A percentile compares a stretch with the other conserved stretches of the same genome.
Conservation (phyloP, 2,888 invertebrate species). For the Sarcophaga carnaria region DNA sequence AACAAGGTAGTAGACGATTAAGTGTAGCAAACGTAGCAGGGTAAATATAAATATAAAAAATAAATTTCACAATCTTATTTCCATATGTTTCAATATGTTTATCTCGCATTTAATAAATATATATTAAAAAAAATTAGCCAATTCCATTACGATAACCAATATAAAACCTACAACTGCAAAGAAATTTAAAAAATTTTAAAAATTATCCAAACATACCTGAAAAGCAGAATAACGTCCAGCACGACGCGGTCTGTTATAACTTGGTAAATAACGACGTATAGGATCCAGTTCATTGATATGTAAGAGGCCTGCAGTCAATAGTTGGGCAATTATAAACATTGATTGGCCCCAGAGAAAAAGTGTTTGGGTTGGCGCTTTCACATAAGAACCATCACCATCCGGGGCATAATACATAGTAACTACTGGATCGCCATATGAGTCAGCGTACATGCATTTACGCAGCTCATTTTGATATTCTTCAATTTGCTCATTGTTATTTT, state of each 20-base stretch:
- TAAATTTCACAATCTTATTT: slow-evolving; percentile 55
- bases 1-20: slow-evolving; percentile 55
- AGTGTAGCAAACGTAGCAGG: slow-evolving; percentile 37
- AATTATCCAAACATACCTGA: slow-evolving; percentile 86
- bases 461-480: slow-evolving; percentile 94
- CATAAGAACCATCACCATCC: slow-evolving; percentile 81
- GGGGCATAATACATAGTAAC: slow-evolving; percentile 93
- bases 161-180: slow-evolving; percentile 40
- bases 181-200: slow-evolving; percentile 1
- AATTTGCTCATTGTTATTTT: slow-evolving; percentile 93
- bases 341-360: slow-evolving; percentile 98
- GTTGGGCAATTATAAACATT: slow-evolving; percentile 95
- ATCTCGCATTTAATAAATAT: not conserved
- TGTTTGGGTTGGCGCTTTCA: slow-evolving; percentile 82
- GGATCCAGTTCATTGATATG: slow-evolving; percentile 98
- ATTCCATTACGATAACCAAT: slow-evolving; percentile 45
- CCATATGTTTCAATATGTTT: slow-evolving; percentile 41
- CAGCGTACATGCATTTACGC: slow-evolving; percentile 90
- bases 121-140: slow-evolving; percentile 37
- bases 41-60: slow-evolving; percentile 59
- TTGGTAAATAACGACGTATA: slow-evolving; percentile 96
- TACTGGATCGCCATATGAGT: slow-evolving; percentile 93
- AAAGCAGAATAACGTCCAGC: slow-evolving; percentile 98
- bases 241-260: slow-evolving; percentile 95
- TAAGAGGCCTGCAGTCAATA: slow-evolving; percentile 93